Evolutionary conservation across 2,888 invertebrate species (phyloP), one percentile per base, ranked within the genome.

Genomic region (Chrysodeixis includens): DNA sequence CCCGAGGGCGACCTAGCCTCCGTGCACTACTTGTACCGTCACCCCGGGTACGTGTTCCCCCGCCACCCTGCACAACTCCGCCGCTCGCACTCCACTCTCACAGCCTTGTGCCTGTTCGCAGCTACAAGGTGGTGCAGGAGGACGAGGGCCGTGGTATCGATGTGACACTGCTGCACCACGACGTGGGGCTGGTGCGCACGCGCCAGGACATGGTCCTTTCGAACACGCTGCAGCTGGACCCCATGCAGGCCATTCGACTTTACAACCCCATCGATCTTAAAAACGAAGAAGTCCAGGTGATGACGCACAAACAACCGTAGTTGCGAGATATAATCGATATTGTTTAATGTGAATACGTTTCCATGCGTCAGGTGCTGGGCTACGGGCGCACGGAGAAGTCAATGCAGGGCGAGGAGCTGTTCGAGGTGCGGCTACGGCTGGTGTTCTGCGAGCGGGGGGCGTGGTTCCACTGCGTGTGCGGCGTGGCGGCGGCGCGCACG

Each of bases 121-220:
- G 92, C 53, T 93, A 85, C 82, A 65, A 75, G 59, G 93, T 92
- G 71, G 72, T 83, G 71, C 84, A 89, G 66, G 76, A 85, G 76
- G 90, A 91, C 79, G 84, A 84, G 62, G 91, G 91, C 12, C 83
- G 78, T 61, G 93, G 91, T 20, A 1, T 74, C 72, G 93, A 94
- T 83, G 93, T 94, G 80, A 86, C 89, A 62, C 54, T 81, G 76
- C 89, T 94, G 78, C 90, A 90, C 74, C 89, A 93, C 86, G 94
- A 94, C 86, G 86, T 94, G 77, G 93, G 93, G 4, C 86, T 94
- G 79, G 87, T 92, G 79, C 88, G 90, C 66, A 89, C 92, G 71
- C 86, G 87, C 56, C 61, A 61, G 32, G 81, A 74, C 68, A 91
- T 93, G 88, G 16, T 0, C 40, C 84, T 91, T 16, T 59, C 55